Evolutionary conservation across 2,113 vertebrate species (phyloP).

Genomic region (Carettochelys insculpta): DNA sequence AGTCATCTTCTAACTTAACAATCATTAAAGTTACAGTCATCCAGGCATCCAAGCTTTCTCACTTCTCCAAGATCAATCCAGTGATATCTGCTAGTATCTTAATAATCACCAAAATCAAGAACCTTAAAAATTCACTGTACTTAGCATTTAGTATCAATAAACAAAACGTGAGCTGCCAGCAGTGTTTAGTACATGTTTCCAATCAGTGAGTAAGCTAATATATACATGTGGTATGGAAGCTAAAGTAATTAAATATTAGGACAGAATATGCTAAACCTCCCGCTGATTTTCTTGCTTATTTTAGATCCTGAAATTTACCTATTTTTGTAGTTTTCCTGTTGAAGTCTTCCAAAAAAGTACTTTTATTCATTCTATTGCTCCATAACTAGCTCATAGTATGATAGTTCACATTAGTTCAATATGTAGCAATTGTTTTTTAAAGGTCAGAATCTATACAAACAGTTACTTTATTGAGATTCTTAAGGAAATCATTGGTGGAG

Average conservation of each 20-base stretch:
- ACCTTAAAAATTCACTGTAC: slow-evolving; percentile 61
- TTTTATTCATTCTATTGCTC: slow-evolving; percentile 64
- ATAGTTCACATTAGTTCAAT: slow-evolving; percentile 35
- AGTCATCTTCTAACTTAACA: slow-evolving; percentile 60
- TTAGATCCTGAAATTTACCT: not conserved
- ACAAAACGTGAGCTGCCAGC: slow-evolving; percentile 65
- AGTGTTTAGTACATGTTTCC: not conserved
- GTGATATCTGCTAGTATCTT: slow-evolving; percentile 67
- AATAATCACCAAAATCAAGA: slow-evolving; percentile 68
- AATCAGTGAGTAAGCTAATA: not conserved
- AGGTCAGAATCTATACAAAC: slow-evolving; percentile 60
- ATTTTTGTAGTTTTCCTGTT: slow-evolving; percentile 41
- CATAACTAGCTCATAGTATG: slow-evolving; percentile 52
- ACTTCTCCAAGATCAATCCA: slow-evolving; percentile 56
- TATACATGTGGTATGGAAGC: not conserved
- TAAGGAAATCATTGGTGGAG: slow-evolving; percentile 47
- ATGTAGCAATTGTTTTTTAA: slow-evolving; percentile 42
- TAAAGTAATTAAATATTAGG: not conserved
- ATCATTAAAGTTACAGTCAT: slow-evolving; percentile 60
- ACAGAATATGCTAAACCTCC: not conserved
- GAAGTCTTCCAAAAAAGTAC: slow-evolving; percentile 56
- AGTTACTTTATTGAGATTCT: slow-evolving; percentile 70
- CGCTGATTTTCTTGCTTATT: slow-evolving; percentile 3
- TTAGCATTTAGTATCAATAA: slow-evolving; percentile 71
- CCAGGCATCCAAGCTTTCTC: slow-evolving; percentile 36